Base-by-base conservation (phyloP, 23 tunicate species). In the Halocynthia roretzi region DNA sequence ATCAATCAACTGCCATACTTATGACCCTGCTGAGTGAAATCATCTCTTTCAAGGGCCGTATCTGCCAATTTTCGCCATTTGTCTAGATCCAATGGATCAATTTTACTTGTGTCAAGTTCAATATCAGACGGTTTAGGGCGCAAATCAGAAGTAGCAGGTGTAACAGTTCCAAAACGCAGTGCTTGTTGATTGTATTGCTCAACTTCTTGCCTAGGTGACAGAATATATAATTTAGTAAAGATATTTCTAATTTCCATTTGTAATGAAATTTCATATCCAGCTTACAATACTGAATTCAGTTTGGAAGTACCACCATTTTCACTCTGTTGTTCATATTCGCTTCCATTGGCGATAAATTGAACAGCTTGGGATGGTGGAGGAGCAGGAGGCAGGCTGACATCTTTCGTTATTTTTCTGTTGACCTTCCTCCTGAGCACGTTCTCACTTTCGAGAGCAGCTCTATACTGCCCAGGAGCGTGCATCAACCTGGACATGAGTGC, bases 1-100 rank as follows among this genome's bases (percentile, higher is more conserved):
- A 71, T 11, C 71, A 67, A 15, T 15, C 20, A 18, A 17, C 19
- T 9, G 64, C 62, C 81, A 50, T 72, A 91, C 97, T 61, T 72
- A 18, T 65, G 54, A 22, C 98, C 98, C 31, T 72, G 81, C 14
- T 87, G 52, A 5, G 87, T 82, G 83, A 82, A 83, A 82, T 92
- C 92, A 31, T 52, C 70, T 66, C 74, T 67, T 44, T 83, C 86
- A 63, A 92, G 53, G 22, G 52, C 70, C 31, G 68, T 86, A 63
- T 92, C 98, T 17, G 89, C 98, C 19, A 86, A 12, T 80, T 52
- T 82, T 68, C 78, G 82, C 98, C 98, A 92, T 6, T 87, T 92
- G 54, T 92, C 87, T 50, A 92, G 82, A 61, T 92, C 98, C 53
- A 86, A 67, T 4, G 98, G 98, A 75, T 92, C 98, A 51, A 92